These are phyloP conservation scores for Malthinus flaveolus DNA, from an alignment of 2,888 invertebrate species.

Conservation along the genomic window DNA sequence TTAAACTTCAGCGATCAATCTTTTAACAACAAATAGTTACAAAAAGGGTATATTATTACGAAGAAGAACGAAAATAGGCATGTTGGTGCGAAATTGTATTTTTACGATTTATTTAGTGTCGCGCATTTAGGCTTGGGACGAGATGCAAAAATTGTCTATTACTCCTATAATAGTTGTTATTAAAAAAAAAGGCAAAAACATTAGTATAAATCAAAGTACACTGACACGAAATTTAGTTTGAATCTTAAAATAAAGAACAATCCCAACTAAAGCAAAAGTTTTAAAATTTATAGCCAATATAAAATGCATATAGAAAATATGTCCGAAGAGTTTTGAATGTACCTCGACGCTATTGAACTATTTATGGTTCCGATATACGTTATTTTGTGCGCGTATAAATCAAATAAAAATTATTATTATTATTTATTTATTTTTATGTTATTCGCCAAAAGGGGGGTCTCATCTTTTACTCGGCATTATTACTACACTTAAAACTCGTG, in stretches of 20 bases:
- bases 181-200: conserved; percentile 41
- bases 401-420: conserved; percentile 23
- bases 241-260: conserved; percentile 40
- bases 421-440: conserved; percentile 19
- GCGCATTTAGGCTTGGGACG: too few relatives aligned
- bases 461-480: too few relatives aligned
- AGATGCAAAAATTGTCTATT: too few relatives aligned
- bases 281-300: conserved; percentile 34
- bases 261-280: conserved; percentile 33
- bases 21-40: neutral
- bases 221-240: conserved; percentile 41
- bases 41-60: too few relatives aligned
- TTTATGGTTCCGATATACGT: conserved; percentile 28
- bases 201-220: conserved; percentile 41
- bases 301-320: conserved; percentile 35
- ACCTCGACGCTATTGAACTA: conserved; percentile 28
- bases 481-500: too few relatives aligned
- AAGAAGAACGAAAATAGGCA: too few relatives aligned
- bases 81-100: too few relatives aligned
- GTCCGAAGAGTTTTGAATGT: conserved; percentile 28
- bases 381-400: conserved; percentile 22
- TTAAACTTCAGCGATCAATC: conserved; percentile 4
- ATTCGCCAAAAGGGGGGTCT: too few relatives aligned
- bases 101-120: too few relatives aligned
- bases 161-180: too few relatives aligned